phyloP scores from a whole-genome alignment of 2,888 invertebrate genomes.

The Conops quadrifasciatus region DNA sequence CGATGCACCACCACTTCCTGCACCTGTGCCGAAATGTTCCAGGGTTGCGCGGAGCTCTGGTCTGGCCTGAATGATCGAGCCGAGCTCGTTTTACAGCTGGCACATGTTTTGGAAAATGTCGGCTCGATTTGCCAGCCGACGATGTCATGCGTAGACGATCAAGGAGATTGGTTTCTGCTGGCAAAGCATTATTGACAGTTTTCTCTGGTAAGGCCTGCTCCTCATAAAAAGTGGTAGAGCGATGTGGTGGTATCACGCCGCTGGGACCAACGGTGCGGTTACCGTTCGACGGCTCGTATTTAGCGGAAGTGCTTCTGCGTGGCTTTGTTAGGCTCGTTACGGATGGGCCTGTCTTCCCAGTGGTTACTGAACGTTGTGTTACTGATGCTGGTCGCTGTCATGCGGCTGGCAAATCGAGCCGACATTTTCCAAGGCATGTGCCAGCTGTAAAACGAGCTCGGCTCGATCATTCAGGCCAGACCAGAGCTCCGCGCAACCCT shows the following conservation, averaged over 20 bases:
- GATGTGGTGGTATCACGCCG: slow-evolving; percentile 65
- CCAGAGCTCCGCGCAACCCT: slow-evolving; percentile 70
- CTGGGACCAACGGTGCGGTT: slow-evolving; percentile 65
- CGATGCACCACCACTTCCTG: slow-evolving; percentile 73
- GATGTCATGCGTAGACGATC: slow-evolving; percentile 72
- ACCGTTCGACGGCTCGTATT: slow-evolving; percentile 65
- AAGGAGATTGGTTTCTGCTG: slow-evolving; percentile 69
- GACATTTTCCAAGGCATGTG: slow-evolving; percentile 89
- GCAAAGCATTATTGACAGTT: slow-evolving; percentile 62
- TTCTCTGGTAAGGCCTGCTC: slow-evolving; percentile 66
- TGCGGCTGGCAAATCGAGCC: slow-evolving; percentile 72
- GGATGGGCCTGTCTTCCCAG: background rate
- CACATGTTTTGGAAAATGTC: slow-evolving; percentile 89
- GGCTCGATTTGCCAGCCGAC: slow-evolving; percentile 68
- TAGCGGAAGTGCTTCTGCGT: slow-evolving; percentile 49
- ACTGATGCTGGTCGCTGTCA: slow-evolving; percentile 76
- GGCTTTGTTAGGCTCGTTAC: slow-evolving; percentile 28
- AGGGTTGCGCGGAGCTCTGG: slow-evolving; percentile 70
- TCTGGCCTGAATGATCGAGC: slow-evolving; percentile 91
- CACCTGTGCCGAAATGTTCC: slow-evolving; percentile 68
- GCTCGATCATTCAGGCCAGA: slow-evolving; percentile 91
- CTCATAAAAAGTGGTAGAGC: slow-evolving; percentile 65
- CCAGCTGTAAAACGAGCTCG: too few relatives aligned
- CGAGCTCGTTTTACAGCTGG: too few relatives aligned
- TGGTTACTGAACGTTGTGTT: slow-evolving; percentile 56